These are phyloP conservation scores for Drosophila paucipuncta DNA, from an alignment of 2,888 invertebrate genomes.

Conservation along the genomic window DNA sequence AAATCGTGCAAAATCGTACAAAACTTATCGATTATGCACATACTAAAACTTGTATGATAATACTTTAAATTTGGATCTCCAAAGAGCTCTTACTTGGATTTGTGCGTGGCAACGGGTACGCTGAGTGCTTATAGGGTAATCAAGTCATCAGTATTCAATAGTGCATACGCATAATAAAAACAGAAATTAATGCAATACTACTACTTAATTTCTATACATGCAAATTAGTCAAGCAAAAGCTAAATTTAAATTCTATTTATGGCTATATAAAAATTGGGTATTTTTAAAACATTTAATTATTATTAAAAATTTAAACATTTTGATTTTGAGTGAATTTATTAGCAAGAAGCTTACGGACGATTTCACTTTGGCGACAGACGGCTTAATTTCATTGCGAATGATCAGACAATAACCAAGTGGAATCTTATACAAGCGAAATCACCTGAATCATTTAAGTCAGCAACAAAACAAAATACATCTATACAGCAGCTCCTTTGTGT, in stretches of 20 bases:
- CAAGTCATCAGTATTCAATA: not conserved
- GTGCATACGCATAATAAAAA: not conserved
- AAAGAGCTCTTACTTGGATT: not conserved
- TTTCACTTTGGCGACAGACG: constrained; percentile 48
- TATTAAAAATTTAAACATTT: constrained; percentile 20
- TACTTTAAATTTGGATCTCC: not conserved
- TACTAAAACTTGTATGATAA: not conserved
- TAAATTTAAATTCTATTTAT: not conserved
- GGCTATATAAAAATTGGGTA: not conserved
- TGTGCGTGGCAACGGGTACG: too few species aligned
- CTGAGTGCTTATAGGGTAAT: constrained; percentile 1
- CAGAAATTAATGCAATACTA: not conserved
- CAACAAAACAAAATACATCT: constrained; percentile 32
- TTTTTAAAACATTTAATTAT: constrained; percentile 11
- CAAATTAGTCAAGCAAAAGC: constrained; percentile 9
- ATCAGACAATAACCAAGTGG: constrained; percentile 13
- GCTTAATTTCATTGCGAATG: constrained; percentile 43
- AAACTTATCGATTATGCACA: constrained; percentile 9
- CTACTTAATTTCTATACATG: constrained; percentile 1
- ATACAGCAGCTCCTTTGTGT: constrained; percentile 42
- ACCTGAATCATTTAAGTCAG: constrained; percentile 27
- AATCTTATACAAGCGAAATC: constrained; percentile 19
- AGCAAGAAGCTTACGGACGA: constrained; percentile 48
- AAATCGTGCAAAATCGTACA: constrained; percentile 1
- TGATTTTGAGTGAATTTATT: constrained; percentile 26